Base-by-base conservation (phyloP, 2,113 vertebrate species). In the Lepidothrix coronata region DNA sequence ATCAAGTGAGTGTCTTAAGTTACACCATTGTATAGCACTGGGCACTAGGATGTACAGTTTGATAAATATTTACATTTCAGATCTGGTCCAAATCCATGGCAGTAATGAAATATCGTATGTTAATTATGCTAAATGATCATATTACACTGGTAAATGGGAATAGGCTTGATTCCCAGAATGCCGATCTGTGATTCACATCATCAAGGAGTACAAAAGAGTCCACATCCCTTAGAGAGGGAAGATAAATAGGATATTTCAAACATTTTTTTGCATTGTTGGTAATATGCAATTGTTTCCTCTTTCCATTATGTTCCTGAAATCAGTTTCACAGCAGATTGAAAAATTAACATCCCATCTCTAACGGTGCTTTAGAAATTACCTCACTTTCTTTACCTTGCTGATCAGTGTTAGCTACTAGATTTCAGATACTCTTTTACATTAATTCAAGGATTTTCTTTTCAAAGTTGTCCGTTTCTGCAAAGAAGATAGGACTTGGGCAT, bases 31-130 rank as follows among this genome's bases (percentile, higher is more conserved):
- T 63, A 49, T 76, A 88, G 55, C 51, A 39, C n/a, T 43, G 83
- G 73, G 44, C 73, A 61, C 30, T 57, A 27, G 48, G 52, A 88
- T 88, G 41, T 84, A 67, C 57, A 72, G 4, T 78, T 90, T 91
- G 61, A 41, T 70, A 89, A 95, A 94, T 93, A 83, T 65, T 96
- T 96, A 52, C 44, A 18, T 95, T 92, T 86, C 52, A 68, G 24
- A 61, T 88, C 24, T 86, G 57, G 72, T 65, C 61, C 70, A 87
- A 43, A 54, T 81, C 44, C 31, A 12, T 35, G 52, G 73, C 48
- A 85, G 61, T 93, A 68, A 81, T 0, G 0, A 92, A 95, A 79
- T 85, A 68, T 14, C 39, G 7, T 72, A 44, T 59, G 52, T 49
- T 94, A 89, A 93, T 96, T 96, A 92, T 72, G 49, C 73, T 84